Conservation (phyloP, 2,888 invertebrate species). For the Julus scandinavius region DNA sequence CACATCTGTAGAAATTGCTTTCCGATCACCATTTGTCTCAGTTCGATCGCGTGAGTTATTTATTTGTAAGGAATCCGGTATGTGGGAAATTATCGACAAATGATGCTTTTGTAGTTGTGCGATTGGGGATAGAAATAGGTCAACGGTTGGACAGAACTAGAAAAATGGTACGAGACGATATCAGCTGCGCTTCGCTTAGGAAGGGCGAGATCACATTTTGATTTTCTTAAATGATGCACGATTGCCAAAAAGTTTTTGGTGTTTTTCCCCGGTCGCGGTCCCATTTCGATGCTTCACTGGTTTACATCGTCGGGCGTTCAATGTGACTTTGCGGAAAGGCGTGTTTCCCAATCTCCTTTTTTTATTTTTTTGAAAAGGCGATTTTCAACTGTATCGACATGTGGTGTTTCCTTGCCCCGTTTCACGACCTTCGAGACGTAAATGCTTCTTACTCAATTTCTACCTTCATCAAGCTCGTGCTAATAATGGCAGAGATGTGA, state of each 20-base stretch:
- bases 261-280: neutral
- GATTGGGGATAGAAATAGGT: neutral
- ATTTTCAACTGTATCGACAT: neutral
- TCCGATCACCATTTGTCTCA: neutral
- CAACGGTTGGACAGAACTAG: neutral
- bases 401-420: neutral
- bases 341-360: neutral
- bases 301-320: neutral
- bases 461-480: neutral
- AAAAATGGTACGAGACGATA: neutral
- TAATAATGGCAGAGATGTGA: conserved; percentile 35
- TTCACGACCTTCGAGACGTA: neutral
- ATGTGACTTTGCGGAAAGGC: conserved; percentile 7
- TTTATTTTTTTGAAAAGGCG: neutral
- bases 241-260: conserved; percentile 16
- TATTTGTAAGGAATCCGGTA: neutral
- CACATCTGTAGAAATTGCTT: neutral
- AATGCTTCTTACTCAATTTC: neutral
- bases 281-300: conserved; percentile 19
- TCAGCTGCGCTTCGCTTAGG: neutral
- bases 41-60: neutral
- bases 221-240: neutral
- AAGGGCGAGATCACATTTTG: neutral
- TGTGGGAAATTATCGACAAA: neutral
- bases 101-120: conserved; percentile 11